These are phyloP conservation scores for Monopis laevigella DNA, from an alignment of 2,888 invertebrate genomes.

Conservation along the genomic window DNA sequence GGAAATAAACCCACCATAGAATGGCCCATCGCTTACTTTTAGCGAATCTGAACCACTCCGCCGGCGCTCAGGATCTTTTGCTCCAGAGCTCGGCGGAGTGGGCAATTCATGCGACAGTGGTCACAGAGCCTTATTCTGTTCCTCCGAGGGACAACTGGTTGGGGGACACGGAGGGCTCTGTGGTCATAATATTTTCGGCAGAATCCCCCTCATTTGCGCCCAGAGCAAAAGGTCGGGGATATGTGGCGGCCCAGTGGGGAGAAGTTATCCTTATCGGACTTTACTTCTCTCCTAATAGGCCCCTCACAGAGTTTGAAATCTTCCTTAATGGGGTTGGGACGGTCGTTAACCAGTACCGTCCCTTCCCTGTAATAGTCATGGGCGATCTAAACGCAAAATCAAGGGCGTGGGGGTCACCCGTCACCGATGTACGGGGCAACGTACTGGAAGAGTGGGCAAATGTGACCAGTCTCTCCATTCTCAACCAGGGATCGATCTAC, in stretches of 20 bases:
- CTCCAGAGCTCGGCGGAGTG: slow-evolving; percentile 11
- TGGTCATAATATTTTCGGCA: slow-evolving; percentile 8
- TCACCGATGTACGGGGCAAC: slow-evolving; percentile 16
- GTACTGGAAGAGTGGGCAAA: slow-evolving; percentile 17
- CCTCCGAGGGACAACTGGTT: slow-evolving; percentile 14
- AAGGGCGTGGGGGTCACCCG: slow-evolving; percentile 7
- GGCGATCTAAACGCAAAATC: slow-evolving; percentile 19
- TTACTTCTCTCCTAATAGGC: slow-evolving; percentile 21
- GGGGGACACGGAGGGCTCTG: slow-evolving; percentile 7
- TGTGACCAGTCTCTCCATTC: slow-evolving; percentile 11
- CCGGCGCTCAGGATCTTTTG: slow-evolving; percentile 7
- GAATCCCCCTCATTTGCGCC: neutral
- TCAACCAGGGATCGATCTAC: slow-evolving; percentile 16
- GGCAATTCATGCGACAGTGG: slow-evolving; percentile 7
- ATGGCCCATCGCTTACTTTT: neutral
- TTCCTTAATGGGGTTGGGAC: slow-evolving; percentile 14
- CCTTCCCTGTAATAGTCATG: slow-evolving; percentile 5
- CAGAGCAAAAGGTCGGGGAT: slow-evolving; percentile 5
- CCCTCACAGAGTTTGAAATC: slow-evolving; percentile 19
- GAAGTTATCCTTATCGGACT: slow-evolving; percentile 14
- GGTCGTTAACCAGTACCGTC: slow-evolving; percentile 4
- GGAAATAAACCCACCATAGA: neutral
- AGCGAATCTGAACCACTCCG: slow-evolving; percentile 10
- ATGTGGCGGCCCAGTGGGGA: slow-evolving; percentile 9
- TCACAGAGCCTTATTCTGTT: slow-evolving; percentile 6